A percentile compares a stretch with the other conserved stretches of the same genome.
Evolutionary conservation across 2,888 invertebrate genomes (phyloP).

Genomic region (Cenopis cana): DNA sequence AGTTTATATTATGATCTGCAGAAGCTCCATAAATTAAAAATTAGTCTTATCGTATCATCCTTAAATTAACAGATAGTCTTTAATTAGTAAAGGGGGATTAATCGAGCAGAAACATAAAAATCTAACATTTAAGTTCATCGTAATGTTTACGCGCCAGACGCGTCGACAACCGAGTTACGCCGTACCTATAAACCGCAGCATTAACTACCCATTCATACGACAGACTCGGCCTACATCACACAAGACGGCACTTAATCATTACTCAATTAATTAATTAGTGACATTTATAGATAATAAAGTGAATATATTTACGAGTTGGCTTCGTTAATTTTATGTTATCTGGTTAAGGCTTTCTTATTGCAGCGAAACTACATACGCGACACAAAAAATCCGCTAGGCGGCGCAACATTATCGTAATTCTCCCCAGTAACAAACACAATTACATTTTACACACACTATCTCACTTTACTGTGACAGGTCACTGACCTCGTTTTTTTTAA

Average conservation of each 20-base stretch:
- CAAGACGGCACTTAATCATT: constrained; percentile 76
- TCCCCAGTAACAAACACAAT: too few species aligned
- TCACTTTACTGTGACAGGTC: too few species aligned
- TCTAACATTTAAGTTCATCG: constrained; percentile 54
- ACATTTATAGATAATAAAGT: constrained; percentile 83
- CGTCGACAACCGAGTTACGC: constrained; percentile 68
- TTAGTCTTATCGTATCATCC: background rate
- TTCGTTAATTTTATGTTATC: constrained; percentile 82
- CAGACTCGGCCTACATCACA: constrained; percentile 59
- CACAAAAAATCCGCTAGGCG: too few species aligned
- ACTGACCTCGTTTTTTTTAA: too few species aligned
- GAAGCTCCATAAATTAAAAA: constrained; percentile 25
- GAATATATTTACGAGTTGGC: constrained; percentile 77
- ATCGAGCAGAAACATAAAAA: constrained; percentile 47
- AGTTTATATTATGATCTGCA: background rate
- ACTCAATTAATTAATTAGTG: constrained; percentile 83
- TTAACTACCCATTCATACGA: constrained; percentile 57
- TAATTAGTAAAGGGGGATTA: constrained; percentile 23
- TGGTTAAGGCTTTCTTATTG: too few species aligned
- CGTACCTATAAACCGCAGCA: constrained; percentile 56
- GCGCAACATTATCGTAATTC: too few species aligned
- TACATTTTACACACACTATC: too few species aligned
- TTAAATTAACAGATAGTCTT: constrained; percentile 23
- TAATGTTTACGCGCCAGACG: constrained; percentile 61
- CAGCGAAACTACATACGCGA: too few species aligned